These are phyloP conservation scores for Amazona finschi DNA, from an alignment of 2,797 vertebrate species.

Conservation along the genomic window DNA sequence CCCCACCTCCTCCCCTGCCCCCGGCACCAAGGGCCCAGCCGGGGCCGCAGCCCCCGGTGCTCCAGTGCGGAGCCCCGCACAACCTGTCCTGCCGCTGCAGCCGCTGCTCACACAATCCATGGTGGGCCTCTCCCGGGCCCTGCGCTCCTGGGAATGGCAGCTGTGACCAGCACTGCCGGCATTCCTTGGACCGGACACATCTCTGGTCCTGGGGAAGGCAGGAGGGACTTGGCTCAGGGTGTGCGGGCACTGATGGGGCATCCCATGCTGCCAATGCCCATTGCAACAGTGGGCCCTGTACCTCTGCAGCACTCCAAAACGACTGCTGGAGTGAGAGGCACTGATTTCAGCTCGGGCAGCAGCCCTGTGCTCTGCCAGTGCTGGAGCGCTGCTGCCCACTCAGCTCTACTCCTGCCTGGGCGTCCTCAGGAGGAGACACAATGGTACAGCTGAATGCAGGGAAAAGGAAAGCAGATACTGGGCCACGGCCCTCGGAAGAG, in stretches of 20 bases:
- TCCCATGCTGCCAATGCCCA: accelerated
- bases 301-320: not conserved
- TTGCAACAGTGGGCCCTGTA: not conserved
- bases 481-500: not conserved
- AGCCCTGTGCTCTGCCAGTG: not conserved
- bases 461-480: not conserved
- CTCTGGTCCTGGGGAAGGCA: not conserved
- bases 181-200: not conserved
- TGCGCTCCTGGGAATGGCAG: accelerated
- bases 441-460: not conserved
- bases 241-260: not conserved
- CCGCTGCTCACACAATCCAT: not conserved
- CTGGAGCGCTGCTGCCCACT: not conserved
- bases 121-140: not conserved
- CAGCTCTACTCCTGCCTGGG: not conserved
- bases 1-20: not conserved
- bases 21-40: not conserved
- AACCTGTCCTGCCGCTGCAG: not conserved
- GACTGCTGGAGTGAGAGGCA: not conserved
- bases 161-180: not conserved
- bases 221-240: not conserved
- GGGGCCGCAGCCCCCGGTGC: not conserved
- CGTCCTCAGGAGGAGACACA: not conserved
- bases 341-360: not conserved
- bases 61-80: accelerated